Percentiles rank a stretch among this genome's conserved stretches.
These are phyloP conservation scores for Diabrotica balteata DNA, from an alignment of 2,888 invertebrate genomes.

Conservation along the genomic window DNA sequence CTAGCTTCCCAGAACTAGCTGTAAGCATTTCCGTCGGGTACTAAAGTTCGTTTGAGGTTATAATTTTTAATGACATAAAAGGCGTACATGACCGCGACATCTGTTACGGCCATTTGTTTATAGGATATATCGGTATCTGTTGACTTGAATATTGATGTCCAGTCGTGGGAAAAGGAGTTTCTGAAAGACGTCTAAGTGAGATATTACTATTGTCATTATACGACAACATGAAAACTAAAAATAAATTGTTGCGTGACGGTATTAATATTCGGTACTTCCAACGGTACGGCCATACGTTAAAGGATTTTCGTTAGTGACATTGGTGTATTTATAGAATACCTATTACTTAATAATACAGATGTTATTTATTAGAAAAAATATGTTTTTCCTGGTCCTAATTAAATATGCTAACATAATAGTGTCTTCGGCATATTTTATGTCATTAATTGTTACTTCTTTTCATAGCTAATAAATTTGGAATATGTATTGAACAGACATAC, in stretches of 20 bases:
- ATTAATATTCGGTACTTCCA: slow-evolving; percentile 8
- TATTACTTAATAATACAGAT: too few relatives aligned
- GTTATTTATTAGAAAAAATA: too few relatives aligned
- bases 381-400: too few relatives aligned
- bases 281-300: background rate
- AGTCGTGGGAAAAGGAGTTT: slow-evolving; percentile 39
- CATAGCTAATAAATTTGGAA: too few relatives aligned
- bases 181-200: slow-evolving; percentile 26
- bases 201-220: slow-evolving; percentile 25
- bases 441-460: too few relatives aligned
- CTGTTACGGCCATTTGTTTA: slow-evolving; percentile 34
- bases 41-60: slow-evolving; percentile 18
- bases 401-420: too few relatives aligned
- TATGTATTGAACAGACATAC: too few relatives aligned
- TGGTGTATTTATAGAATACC: too few relatives aligned
- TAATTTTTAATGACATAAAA: slow-evolving; percentile 23
- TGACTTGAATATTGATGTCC: slow-evolving; percentile 42
- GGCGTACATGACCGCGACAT: slow-evolving; percentile 26
- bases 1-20: slow-evolving; percentile 5
- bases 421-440: too few relatives aligned
- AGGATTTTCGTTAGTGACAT: too few relatives aligned
- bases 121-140: slow-evolving; percentile 31
- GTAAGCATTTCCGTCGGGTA: slow-evolving; percentile 2
- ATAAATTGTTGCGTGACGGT: slow-evolving; percentile 21
- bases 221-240: slow-evolving; percentile 23